Evolutionary conservation across 2,797 vertebrate genomes (phyloP).

Genomic region (Agapornis canus): DNA sequence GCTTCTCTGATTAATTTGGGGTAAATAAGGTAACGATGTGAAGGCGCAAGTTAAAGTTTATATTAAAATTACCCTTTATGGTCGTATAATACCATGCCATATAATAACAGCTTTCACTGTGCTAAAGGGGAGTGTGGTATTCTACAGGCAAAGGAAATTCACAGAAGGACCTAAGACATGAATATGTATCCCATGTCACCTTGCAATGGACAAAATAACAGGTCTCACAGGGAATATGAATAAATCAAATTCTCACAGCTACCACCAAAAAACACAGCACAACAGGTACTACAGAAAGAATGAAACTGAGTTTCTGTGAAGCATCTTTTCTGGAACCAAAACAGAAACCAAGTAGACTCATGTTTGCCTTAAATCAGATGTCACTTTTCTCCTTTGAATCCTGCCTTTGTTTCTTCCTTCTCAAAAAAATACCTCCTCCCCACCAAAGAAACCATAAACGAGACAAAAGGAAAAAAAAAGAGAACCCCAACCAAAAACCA

Average conservation of each 20-base stretch:
- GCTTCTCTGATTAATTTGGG: background rate
- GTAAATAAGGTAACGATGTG: rapidly evolving
- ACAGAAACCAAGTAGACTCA: background rate
- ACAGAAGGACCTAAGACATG: background rate
- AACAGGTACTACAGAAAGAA: background rate
- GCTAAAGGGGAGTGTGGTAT: background rate
- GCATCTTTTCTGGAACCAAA: background rate
- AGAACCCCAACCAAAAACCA: background rate
- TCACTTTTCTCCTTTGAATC: background rate
- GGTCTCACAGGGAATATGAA: background rate
- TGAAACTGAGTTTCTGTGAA: background rate
- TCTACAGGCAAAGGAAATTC: background rate
- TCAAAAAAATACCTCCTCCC: background rate
- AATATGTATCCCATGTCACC: background rate
- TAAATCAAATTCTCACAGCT: background rate
- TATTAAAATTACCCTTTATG: background rate
- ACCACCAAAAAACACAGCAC: background rate
- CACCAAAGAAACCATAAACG: background rate
- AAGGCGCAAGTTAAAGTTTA: background rate
- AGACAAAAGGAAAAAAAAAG: background rate
- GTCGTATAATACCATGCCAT: background rate
- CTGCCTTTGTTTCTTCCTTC: background rate
- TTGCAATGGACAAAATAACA: background rate
- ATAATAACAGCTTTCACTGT: background rate
- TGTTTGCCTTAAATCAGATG: background rate